Evolutionary conservation across 2,797 vertebrate species (phyloP).

Genomic region (Chelonia mydas): DNA sequence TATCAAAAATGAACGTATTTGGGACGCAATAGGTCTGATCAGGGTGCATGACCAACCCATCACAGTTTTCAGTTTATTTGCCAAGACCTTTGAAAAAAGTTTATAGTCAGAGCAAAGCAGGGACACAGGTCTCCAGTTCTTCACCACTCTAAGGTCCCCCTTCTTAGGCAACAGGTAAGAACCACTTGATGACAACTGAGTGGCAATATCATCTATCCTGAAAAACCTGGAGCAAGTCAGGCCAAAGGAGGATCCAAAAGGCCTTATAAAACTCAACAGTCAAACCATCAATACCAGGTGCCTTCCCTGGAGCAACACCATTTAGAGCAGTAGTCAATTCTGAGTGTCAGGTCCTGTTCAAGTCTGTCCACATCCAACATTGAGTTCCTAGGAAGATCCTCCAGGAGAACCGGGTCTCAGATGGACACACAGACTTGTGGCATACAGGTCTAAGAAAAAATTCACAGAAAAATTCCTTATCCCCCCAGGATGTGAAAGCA

Average conservation of each 20-base stretch:
- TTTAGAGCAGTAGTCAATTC: background rate
- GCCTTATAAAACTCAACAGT: background rate
- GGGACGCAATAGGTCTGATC: background rate
- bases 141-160: background rate
- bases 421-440: background rate
- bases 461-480: background rate
- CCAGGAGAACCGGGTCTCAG: background rate
- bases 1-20: background rate
- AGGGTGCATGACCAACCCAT: background rate
- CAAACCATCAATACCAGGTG: background rate
- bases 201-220: background rate
- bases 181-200: background rate
- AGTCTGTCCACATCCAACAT: background rate
- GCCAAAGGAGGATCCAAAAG: background rate
- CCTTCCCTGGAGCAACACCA: too few species aligned
- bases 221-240: background rate
- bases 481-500: too few species aligned
- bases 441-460: background rate
- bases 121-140: background rate
- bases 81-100: background rate
- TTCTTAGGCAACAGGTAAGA: background rate
- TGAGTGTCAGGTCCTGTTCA: background rate
- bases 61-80: background rate
- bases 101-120: background rate
- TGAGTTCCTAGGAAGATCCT: background rate